These are phyloP conservation scores for Montipora efflorescens DNA, from an alignment of 64 coral and sea anemone species.

Conservation along the genomic window DNA sequence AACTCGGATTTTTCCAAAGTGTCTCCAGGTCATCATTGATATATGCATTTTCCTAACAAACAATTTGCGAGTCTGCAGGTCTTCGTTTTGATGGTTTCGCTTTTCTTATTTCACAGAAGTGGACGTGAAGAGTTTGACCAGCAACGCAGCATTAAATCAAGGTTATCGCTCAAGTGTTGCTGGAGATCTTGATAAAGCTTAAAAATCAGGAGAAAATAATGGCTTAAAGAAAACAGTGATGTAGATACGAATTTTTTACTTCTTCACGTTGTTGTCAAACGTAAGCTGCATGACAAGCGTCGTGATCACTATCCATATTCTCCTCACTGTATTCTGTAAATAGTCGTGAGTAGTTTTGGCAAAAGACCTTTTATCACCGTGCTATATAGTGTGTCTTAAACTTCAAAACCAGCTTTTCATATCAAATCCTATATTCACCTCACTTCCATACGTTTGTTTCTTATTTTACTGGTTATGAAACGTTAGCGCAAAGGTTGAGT, in stretches of 20 bases:
- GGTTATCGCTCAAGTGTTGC: conserved; percentile 14
- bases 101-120: not conserved
- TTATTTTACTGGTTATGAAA: no score
- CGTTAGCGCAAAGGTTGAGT: no score
- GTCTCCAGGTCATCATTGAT: no score
- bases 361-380: no score
- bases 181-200: conserved; percentile 4
- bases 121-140: not conserved
- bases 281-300: not conserved
- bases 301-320: not conserved
- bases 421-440: no score
- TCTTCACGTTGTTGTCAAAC: not conserved
- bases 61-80: not conserved
- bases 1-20: no score
- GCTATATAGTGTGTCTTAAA: no score
- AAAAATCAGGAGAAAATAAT: not conserved
- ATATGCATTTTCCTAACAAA: not conserved
- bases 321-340: no score
- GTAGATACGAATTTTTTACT: not conserved
- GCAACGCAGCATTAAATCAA: not conserved
- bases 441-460: no score
- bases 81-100: not conserved
- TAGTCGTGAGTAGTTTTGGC: no score
- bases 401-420: no score
- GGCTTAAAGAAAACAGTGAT: not conserved